phyloP scores from a whole-genome alignment of 2,888 invertebrate genomes.

The Phortica okadai region DNA sequence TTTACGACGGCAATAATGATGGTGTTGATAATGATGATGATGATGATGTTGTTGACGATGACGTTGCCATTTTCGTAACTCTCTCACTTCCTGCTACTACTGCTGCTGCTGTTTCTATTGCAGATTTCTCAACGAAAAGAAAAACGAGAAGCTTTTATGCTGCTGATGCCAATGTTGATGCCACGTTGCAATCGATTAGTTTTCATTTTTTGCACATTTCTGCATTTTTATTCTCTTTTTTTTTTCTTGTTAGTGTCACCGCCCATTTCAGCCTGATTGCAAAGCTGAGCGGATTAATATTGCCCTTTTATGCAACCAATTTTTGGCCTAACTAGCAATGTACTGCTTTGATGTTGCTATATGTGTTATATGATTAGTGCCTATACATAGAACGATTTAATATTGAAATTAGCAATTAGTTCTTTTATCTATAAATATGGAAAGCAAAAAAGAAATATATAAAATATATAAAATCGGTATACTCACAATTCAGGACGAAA shows the following conservation, averaged over 20 bases:
- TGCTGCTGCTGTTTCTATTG: not conserved
- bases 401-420: too few relatives aligned
- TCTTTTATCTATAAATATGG: too few relatives aligned
- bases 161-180: conserved; percentile 20
- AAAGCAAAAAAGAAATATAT: too few relatives aligned
- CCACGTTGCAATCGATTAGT: conserved; percentile 66
- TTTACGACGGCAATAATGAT: not conserved
- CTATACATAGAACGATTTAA: too few relatives aligned
- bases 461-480: too few relatives aligned
- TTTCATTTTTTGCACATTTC: conserved; percentile 66
- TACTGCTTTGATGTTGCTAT: conserved; percentile 17
- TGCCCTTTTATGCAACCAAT: not conserved
- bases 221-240: conserved; percentile 51
- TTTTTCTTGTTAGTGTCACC: not conserved
- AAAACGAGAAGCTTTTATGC: not conserved
- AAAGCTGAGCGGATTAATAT: conserved; percentile 39
- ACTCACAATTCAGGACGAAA: too few relatives aligned
- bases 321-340: not conserved
- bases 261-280: conserved; percentile 29
- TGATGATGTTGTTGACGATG: conserved; percentile 11
- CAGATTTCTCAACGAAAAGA: not conserved
- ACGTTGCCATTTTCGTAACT: conserved; percentile 47
- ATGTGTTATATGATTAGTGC: too few relatives aligned
- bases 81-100: conserved; percentile 42
- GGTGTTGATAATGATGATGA: not conserved